Evolutionary conservation across 2,797 vertebrate species (phyloP).

Genomic region (Chaenodraco wilsoni): DNA sequence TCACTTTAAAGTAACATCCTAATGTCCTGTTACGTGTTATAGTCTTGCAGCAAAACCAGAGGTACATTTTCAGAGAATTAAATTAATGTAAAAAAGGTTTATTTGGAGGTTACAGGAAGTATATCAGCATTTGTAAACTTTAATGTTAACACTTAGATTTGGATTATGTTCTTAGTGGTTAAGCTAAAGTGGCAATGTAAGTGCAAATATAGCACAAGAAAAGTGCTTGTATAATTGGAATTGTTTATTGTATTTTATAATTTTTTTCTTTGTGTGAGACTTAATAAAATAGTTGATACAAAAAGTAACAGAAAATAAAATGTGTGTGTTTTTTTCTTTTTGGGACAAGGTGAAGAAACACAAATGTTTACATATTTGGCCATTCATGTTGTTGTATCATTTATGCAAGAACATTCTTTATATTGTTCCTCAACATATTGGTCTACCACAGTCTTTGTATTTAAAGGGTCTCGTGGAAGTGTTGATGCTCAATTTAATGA

Average conservation of each 20-base stretch:
- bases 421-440: neutral
- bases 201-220: neutral
- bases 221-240: neutral
- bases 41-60: neutral
- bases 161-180: neutral
- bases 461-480: conserved; percentile 8
- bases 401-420: conserved; percentile 3
- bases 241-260: neutral
- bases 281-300: neutral
- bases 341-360: neutral
- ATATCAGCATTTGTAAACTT: neutral
- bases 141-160: neutral
- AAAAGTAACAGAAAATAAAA: neutral
- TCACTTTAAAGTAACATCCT: neutral
- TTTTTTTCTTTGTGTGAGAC: neutral
- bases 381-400: neutral
- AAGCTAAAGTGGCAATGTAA: neutral
- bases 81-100: neutral
- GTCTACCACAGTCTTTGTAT: conserved; percentile 7
- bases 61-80: neutral
- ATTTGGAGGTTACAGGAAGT: neutral
- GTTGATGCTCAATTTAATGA: conserved; percentile 1
- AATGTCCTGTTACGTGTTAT: neutral
- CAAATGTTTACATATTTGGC: neutral
- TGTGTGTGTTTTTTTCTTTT: neutral